Evolutionary conservation across 2,888 invertebrate genomes (phyloP).

Genomic region (Pollenia angustigena): DNA sequence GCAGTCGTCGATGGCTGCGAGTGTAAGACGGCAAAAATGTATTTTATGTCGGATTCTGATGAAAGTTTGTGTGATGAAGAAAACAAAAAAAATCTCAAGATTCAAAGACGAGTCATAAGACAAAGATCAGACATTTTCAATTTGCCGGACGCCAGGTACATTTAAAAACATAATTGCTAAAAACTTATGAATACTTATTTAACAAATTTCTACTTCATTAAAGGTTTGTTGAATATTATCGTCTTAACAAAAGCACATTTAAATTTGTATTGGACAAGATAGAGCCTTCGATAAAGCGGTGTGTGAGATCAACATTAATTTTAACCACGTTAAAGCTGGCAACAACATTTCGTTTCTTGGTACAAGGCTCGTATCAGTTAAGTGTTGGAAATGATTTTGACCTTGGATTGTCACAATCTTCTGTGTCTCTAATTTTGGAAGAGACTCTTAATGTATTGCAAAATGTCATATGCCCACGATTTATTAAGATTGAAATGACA

Average conservation of each 20-base stretch:
- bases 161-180: not conserved
- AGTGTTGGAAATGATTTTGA: too few relatives aligned
- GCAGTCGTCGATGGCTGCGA: too few relatives aligned
- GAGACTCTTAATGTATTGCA: too few relatives aligned
- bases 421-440: too few relatives aligned
- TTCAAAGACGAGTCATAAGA: not conserved
- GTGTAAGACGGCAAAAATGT: too few relatives aligned
- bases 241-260: slow-evolving; percentile 12
- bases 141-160: slow-evolving; percentile 11
- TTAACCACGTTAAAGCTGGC: slow-evolving; percentile 20
- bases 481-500: not conserved
- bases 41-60: too few relatives aligned
- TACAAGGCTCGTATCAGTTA: slow-evolving; percentile 23
- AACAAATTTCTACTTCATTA: not conserved
- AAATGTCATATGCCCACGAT: not conserved
- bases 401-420: too few relatives aligned
- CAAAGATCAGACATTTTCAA: slow-evolving; percentile 20
- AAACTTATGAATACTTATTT: not conserved
- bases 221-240: slow-evolving; percentile 22
- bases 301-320: not conserved
- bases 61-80: slow-evolving; percentile 24
- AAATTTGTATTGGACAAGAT: not conserved
- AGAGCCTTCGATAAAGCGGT: slow-evolving; percentile 15
- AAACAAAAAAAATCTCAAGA: not conserved
- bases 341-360: slow-evolving; percentile 2